A percentile compares a stretch with the other conserved stretches of the same genome.
Evolutionary conservation across 1,140 invertebrate species (phyloP).

Genomic region (Planococcus citri): DNA sequence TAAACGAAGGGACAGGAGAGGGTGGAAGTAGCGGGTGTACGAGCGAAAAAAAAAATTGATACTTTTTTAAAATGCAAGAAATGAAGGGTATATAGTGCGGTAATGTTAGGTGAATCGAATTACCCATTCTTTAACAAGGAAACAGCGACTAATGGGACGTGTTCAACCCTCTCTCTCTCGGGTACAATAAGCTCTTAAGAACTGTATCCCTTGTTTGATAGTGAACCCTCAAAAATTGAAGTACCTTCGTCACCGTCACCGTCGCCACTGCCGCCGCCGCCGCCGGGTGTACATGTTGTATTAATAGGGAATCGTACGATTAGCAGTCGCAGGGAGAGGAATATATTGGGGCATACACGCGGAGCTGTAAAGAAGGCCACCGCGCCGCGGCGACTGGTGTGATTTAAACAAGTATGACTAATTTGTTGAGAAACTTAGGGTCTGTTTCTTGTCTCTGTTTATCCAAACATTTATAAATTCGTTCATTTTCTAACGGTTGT

Average conservation of each 20-base stretch:
- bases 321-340: too few relatives aligned
- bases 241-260: too few relatives aligned
- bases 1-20: too few relatives aligned
- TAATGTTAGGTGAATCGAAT: not conserved
- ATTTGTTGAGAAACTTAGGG: not conserved
- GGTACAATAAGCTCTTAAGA: conserved; percentile 6
- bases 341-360: too few relatives aligned
- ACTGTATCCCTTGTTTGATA: not conserved
- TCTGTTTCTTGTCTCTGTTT: not conserved
- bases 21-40: too few relatives aligned
- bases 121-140: not conserved
- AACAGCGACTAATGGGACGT: not conserved
- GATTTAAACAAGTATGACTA: conserved; percentile 2
- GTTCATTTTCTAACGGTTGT: not conserved
- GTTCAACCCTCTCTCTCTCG: not conserved
- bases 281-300: not conserved
- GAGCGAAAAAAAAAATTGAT: not conserved
- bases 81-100: not conserved
- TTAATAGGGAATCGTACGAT: not conserved
- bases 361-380: too few relatives aligned
- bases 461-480: not conserved
- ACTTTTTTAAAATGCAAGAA: not conserved
- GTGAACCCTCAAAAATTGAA: not conserved
- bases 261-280: too few relatives aligned
- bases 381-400: not conserved